These are phyloP conservation scores for Hypena proboscidalis DNA, from an alignment of 2,888 invertebrate genomes.

Conservation along the genomic window DNA sequence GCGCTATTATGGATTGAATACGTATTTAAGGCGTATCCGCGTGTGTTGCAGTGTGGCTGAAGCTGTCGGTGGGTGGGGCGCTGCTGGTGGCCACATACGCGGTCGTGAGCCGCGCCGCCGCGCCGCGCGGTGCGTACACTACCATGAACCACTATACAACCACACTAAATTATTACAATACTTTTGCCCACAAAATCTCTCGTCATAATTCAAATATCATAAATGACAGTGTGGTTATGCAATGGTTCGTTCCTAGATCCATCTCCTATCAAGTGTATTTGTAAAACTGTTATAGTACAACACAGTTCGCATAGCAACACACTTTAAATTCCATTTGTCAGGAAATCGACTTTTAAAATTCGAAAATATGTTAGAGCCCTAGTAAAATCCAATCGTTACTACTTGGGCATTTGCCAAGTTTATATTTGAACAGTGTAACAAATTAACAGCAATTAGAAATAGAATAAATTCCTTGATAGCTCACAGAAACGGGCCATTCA, in stretches of 20 bases:
- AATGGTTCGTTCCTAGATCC: neutral
- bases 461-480: neutral
- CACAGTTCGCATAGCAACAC: constrained; percentile 9
- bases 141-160: constrained; percentile 5
- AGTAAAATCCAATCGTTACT: constrained; percentile 18
- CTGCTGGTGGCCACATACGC: constrained; percentile 94
- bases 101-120: constrained; percentile 89
- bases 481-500: neutral
- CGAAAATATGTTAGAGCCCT: constrained; percentile 9
- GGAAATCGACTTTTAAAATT: constrained; percentile 8
- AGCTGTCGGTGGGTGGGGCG: constrained; percentile 93
- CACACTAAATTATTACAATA: neutral
- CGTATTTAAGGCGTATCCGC: constrained; percentile 49
- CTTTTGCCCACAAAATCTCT: neutral
- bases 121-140: constrained; percentile 89
- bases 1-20: neutral
- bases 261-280: too few species aligned
- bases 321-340: neutral
- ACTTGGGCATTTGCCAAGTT: constrained; percentile 33
- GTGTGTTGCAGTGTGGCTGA: constrained; percentile 94
- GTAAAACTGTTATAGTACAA: neutral
- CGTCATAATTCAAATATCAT: neutral
- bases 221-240: neutral
- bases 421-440: constrained; percentile 19
- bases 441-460: constrained; percentile 16